Conservation (phyloP, 2,797 vertebrate genomes). For the Onychomys leucogaster region DNA sequence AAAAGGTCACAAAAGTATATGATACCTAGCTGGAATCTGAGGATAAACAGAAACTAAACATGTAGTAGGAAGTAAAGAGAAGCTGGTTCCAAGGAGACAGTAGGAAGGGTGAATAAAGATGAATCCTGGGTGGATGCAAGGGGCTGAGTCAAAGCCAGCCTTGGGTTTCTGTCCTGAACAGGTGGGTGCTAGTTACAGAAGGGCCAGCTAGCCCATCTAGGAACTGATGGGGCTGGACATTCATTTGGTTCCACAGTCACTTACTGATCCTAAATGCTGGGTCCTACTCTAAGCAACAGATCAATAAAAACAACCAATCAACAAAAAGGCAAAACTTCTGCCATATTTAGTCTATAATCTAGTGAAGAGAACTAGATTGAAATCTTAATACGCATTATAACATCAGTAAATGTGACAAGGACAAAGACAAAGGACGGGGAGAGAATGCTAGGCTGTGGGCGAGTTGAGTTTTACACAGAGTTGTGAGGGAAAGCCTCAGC, state of each 20-base stretch:
- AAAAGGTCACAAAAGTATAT: slow-evolving; percentile 31
- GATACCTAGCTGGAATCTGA: not conserved
- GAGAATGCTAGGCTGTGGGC: not conserved
- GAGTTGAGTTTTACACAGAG: not conserved
- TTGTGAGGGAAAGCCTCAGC: not conserved
- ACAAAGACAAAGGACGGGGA: not conserved
- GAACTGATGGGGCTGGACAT: not conserved
- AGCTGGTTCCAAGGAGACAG: not conserved
- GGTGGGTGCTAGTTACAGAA: too few species aligned
- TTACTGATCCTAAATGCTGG: not conserved
- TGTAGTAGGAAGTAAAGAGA: not conserved
- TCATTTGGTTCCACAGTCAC: not conserved
- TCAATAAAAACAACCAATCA: not conserved
- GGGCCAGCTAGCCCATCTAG: too few species aligned
- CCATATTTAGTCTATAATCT: not conserved
- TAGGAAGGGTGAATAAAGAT: not conserved
- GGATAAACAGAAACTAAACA: not conserved
- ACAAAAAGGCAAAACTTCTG: not conserved
- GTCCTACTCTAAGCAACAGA: not conserved
- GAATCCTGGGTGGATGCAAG: not conserved
- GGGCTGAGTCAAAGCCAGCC: not conserved
- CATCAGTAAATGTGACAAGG: not conserved
- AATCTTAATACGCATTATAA: not conserved
- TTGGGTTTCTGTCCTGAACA: not conserved
- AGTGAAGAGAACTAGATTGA: not conserved